A percentile compares a stretch with the other conserved stretches of the same genome.
Conservation (phyloP, 2,888 invertebrate species). For the Apocheima hispidaria region DNA sequence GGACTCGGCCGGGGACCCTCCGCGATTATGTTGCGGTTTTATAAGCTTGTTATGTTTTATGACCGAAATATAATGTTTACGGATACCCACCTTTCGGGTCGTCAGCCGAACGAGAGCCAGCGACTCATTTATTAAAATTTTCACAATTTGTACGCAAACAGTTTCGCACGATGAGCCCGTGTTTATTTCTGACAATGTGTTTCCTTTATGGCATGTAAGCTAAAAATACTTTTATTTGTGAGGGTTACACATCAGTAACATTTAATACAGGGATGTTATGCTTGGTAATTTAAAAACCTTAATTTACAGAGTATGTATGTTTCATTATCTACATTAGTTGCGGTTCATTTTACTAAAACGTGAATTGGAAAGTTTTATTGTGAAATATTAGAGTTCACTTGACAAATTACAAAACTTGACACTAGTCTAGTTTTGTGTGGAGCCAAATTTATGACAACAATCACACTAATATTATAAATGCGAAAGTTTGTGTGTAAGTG, state of each 20-base stretch:
- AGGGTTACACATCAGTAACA: conserved; percentile 5
- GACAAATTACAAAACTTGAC: no score
- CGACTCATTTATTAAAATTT: conserved; percentile 58
- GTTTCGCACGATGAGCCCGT: conserved; percentile 34
- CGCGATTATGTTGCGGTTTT: conserved; percentile 82
- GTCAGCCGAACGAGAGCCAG: conserved; percentile 53
- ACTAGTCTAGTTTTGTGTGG: no score
- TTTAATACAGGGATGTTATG: conserved; percentile 10
- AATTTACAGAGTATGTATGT: conserved; percentile 1
- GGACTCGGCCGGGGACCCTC: conserved; percentile 72
- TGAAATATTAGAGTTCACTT: no score
- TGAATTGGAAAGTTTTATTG: no score
- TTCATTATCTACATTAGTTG: neutral
- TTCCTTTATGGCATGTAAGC: conserved; percentile 31
- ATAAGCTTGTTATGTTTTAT: conserved; percentile 85
- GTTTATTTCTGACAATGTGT: conserved; percentile 42
- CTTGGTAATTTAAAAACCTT: neutral
- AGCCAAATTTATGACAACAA: no score
- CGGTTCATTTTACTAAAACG: neutral
- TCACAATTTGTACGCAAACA: conserved; percentile 51
- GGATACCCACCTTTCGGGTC: conserved; percentile 63
- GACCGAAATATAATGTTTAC: conserved; percentile 73
- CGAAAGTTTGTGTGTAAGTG: no score
- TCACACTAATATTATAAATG: no score
- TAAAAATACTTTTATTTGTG: conserved; percentile 24